phyloP scores from a whole-genome alignment of 2,888 invertebrate species.

The Stenoptilia bipunctidactyla region DNA sequence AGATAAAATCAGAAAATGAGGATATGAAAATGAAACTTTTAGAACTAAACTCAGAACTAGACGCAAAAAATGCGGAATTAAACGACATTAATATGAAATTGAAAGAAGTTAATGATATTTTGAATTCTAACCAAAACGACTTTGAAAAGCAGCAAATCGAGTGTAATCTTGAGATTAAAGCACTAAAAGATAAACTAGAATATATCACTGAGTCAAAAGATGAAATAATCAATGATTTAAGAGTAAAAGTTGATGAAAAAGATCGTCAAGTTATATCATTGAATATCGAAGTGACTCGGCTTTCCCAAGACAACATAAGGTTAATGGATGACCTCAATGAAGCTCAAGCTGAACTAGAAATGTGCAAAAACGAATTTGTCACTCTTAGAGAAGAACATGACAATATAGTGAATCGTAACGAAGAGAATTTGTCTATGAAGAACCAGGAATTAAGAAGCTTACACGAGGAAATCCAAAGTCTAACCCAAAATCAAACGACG shows the following conservation, averaged over 20 bases:
- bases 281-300: conserved; percentile 46
- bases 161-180: conserved; percentile 36
- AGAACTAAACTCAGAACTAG: conserved; percentile 23
- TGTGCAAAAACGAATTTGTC: conserved; percentile 39
- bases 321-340: conserved; percentile 43
- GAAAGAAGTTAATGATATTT: conserved; percentile 19
- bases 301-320: conserved; percentile 28
- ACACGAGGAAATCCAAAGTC: conserved; percentile 28
- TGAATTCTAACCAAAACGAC: conserved; percentile 37
- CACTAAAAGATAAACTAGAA: conserved; percentile 50
- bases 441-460: conserved; percentile 38
- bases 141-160: conserved; percentile 54
- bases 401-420: conserved; percentile 26
- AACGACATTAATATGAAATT: conserved; percentile 21
- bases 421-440: conserved; percentile 32
- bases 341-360: conserved; percentile 45
- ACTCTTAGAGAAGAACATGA: conserved; percentile 40
- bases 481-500: conserved; percentile 20
- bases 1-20: conserved; percentile 23
- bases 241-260: conserved; percentile 36
- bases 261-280: conserved; percentile 38
- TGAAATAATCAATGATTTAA: conserved; percentile 36
- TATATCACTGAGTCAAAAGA: conserved; percentile 38
- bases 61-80: conserved; percentile 23
- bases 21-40: conserved; percentile 21